Conservation (phyloP, 2,888 invertebrate genomes). For the Hoplodrina ambigua region DNA sequence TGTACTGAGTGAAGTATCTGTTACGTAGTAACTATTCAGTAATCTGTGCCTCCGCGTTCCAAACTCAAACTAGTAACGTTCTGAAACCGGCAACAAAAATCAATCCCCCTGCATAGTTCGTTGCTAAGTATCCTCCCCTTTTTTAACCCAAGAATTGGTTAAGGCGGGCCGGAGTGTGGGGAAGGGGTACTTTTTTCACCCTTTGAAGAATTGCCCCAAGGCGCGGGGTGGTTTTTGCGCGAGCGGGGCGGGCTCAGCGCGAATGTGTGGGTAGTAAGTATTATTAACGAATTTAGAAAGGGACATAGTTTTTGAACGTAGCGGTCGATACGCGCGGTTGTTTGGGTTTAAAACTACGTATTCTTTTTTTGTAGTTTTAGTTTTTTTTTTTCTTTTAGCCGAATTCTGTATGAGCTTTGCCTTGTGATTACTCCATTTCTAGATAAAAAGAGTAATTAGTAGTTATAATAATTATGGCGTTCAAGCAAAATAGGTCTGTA, state of each 20-base stretch:
- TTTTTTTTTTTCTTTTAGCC: slow-evolving; percentile 6
- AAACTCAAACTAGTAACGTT: slow-evolving; percentile 66
- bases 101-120: slow-evolving; percentile 81
- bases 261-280: slow-evolving; percentile 83
- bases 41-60: no score
- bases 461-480: no score
- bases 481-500: no score
- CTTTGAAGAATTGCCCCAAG: slow-evolving; percentile 90
- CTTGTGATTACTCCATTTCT: background rate
- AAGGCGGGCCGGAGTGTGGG: slow-evolving; percentile 83
- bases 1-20: no score
- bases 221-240: slow-evolving; percentile 82
- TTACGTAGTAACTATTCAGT: no score
- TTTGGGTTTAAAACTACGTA: slow-evolving; percentile 64
- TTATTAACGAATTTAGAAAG: slow-evolving; percentile 87
- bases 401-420: background rate
- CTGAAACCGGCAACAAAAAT: slow-evolving; percentile 77
- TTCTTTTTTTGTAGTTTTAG: slow-evolving; percentile 45
- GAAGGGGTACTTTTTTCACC: slow-evolving; percentile 85
- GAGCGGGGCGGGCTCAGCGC: slow-evolving; percentile 71
- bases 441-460: no score
- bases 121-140: slow-evolving; percentile 89
- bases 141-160: slow-evolving; percentile 89
- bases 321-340: slow-evolving; percentile 70
- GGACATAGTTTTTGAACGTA: slow-evolving; percentile 85